Evolutionary conservation across 2,888 invertebrate species (phyloP), one percentile per base, ranked within the genome.

Genomic region (Eupithecia subumbrata): DNA sequence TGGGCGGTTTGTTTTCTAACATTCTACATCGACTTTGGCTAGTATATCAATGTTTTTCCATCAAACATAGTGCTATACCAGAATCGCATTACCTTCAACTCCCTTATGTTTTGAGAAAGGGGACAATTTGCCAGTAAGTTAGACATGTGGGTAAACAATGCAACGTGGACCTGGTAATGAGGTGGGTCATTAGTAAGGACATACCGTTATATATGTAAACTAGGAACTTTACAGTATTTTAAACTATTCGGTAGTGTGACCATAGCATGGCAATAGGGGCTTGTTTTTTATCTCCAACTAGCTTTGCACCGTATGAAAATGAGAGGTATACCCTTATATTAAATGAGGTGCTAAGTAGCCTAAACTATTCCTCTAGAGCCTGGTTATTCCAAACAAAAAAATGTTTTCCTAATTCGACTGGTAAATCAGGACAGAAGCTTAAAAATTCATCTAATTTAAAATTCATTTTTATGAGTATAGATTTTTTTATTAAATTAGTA

Each of bases 101-200:
- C 52, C 34, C 52, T 48, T 70, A 56, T 71, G 74, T 71, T 25
- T 56, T 68, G 67, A 43, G 56, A 60, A 43, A 71, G 67, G 56
- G 60, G 22, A 69, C 63, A 67, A 25, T 60, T 60, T 60, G 25
- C 14, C 12, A 60, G 60, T 12, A 60, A 40, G 56, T 74, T 74
- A 34, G n/a, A 69, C 18, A 69, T 64, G 40, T 71, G 40, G 63
- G 63, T 76, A 68, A 73, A 69, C 68, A 71, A 69, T 68, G 73
- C 71, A 60, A 30, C 71, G 76, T 40, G 70, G 43, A 69, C 73
- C 63, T 71, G 83, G 82, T 87, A 87, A 88, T 86, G 87, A 88
- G 86, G 81, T 64, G 48, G 74, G 78, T 75, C 85, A 87, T 88
- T 88, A 88, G 34, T 22, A 25, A 25, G 25, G 25, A 64, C 18